These are phyloP conservation scores for Dendrophyllia cribrosa DNA, from an alignment of 64 coral and sea anemone genomes.

Conservation along the genomic window DNA sequence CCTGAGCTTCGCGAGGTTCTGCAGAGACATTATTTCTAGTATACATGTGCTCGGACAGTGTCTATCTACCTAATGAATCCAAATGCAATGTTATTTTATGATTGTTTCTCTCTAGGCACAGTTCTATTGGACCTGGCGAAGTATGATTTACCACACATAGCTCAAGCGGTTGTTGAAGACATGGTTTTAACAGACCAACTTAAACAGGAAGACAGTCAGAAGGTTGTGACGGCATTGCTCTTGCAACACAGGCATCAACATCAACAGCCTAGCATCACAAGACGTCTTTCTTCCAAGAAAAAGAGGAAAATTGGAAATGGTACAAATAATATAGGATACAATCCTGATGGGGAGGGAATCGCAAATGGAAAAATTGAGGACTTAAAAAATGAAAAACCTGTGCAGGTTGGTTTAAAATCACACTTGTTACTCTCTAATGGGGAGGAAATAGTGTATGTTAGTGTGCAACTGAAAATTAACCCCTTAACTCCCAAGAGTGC, in stretches of 20 bases:
- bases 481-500: no score
- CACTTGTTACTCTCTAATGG: no score
- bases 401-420: not conserved
- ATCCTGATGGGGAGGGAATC: not conserved
- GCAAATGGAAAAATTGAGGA: conserved; percentile 70
- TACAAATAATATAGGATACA: conserved; percentile 4
- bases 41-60: no score
- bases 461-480: no score
- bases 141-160: conserved; percentile 92
- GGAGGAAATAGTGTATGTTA: no score
- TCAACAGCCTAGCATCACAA: conserved; percentile 50
- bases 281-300: conserved; percentile 50
- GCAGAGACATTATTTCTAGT: no score
- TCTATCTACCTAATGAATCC: no score
- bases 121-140: conserved; percentile 90
- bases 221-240: conserved; percentile 84
- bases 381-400: not conserved
- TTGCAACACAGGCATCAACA: conserved; percentile 96
- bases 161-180: conserved; percentile 88
- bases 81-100: not conserved
- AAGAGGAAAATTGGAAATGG: not conserved
- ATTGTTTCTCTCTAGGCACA: conserved; percentile 61
- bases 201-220: conserved; percentile 62
- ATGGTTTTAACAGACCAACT: conserved; percentile 99
- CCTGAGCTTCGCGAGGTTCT: no score